Conservation (phyloP, 1,140 invertebrate genomes). For the Musca domestica region DNA sequence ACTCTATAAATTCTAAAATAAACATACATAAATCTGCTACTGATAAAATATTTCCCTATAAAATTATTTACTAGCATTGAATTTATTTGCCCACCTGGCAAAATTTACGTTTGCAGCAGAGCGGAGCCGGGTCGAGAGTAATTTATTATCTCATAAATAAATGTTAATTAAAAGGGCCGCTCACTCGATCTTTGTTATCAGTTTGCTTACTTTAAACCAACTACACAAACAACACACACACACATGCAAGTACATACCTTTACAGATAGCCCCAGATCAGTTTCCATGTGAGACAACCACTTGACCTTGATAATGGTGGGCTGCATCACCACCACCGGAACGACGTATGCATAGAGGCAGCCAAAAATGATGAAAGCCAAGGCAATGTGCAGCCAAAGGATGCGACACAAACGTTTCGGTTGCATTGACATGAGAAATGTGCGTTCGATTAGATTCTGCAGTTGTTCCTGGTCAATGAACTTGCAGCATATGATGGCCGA, state of each 20-base stretch:
- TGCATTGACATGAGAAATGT: constrained; percentile 57
- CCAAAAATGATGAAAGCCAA: constrained; percentile 67
- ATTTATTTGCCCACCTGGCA: too few species aligned
- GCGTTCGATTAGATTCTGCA: constrained; percentile 87
- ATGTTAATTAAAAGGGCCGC: too few species aligned
- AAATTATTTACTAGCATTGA: too few species aligned
- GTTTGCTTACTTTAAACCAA: too few species aligned
- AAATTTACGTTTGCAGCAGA: too few species aligned
- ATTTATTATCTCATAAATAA: too few species aligned
- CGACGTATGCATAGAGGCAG: constrained; percentile 64
- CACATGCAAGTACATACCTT: constrained; percentile 47
- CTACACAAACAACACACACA: too few species aligned
- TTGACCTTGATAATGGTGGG: constrained; percentile 54
- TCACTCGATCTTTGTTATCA: too few species aligned
- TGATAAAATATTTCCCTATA: too few species aligned
- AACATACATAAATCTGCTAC: too few species aligned
- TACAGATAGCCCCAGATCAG: constrained; percentile 63
- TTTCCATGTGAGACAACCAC: constrained; percentile 33
- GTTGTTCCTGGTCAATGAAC: constrained; percentile 79
- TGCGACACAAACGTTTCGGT: constrained; percentile 65
- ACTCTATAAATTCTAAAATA: too few species aligned
- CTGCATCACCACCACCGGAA: constrained; percentile 61
- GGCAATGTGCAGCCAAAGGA: constrained; percentile 70
- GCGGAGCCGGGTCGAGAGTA: too few species aligned
- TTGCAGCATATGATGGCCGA: constrained; percentile 77